Percentiles rank a stretch among this genome's conserved stretches.
Evolutionary conservation across 2,113 vertebrate genomes (phyloP).

Genomic region (Pundamilia nyererei): DNA sequence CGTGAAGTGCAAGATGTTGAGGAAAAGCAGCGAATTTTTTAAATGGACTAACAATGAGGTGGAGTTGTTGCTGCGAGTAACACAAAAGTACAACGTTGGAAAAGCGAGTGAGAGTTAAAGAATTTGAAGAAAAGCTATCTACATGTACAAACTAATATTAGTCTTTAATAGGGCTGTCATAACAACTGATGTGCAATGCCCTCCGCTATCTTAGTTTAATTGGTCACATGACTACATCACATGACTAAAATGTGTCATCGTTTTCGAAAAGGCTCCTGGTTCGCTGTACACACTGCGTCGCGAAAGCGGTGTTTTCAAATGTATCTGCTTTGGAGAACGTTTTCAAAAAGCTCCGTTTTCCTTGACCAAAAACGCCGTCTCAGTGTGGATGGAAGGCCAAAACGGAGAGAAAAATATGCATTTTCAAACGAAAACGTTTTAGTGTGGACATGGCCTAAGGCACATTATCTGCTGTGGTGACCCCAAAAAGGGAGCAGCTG

Average conservation of each 20-base stretch:
- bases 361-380: not conserved
- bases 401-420: not conserved
- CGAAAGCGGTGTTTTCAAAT: not conserved
- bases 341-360: not conserved
- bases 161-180: not conserved
- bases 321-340: not conserved
- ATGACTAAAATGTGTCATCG: not conserved
- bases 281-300: fast-evolving
- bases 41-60: not conserved
- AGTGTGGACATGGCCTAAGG: not conserved
- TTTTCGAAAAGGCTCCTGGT: not conserved
- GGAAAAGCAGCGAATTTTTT: not conserved
- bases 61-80: not conserved
- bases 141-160: not conserved
- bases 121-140: not conserved
- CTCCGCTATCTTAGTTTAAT: not conserved
- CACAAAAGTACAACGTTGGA: not conserved
- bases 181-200: not conserved
- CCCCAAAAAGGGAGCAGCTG: not conserved
- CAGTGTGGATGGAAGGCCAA: not conserved
- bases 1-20: not conserved
- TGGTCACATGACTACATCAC: not conserved
- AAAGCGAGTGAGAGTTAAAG: not conserved
- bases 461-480: not conserved
- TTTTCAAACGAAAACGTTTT: not conserved